Evolutionary conservation across 2,113 vertebrate species (phyloP).

Genomic region (Hylia prasina): DNA sequence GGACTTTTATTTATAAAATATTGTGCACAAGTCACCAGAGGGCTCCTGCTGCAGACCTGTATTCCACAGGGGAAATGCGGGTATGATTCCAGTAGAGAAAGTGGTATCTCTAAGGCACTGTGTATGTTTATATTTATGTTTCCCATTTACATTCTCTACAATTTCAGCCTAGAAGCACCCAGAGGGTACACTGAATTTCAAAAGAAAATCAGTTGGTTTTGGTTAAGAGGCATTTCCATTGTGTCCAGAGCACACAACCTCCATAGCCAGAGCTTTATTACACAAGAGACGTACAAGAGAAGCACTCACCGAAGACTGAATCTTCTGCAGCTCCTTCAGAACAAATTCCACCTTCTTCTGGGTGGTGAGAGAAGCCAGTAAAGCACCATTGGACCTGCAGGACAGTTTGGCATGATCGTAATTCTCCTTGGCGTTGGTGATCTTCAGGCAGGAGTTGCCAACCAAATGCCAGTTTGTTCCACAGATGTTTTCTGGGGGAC

Average conservation of each 20-base stretch:
- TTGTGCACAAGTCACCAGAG: neutral
- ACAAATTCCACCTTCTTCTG: constrained; percentile 96
- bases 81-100: neutral
- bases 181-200: neutral
- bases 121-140: neutral
- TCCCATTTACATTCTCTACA: constrained; percentile 10
- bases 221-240: neutral
- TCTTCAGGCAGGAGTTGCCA: constrained; percentile 91
- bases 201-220: neutral
- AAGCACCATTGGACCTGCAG: constrained; percentile 85
- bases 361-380: constrained; percentile 90
- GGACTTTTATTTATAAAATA: neutral
- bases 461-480: constrained; percentile 93
- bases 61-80: neutral
- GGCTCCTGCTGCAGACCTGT: neutral
- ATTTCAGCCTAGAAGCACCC: neutral
- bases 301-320: constrained; percentile 83
- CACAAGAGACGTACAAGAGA: neutral
- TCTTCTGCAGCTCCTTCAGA: constrained; percentile 88
- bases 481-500: constrained; percentile 86
- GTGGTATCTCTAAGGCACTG: neutral
- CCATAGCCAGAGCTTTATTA: neutral
- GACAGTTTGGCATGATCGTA: constrained; percentile 93
- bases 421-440: constrained; percentile 86
- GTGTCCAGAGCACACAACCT: neutral